Conservation (phyloP, 2,797 vertebrate species). For the Mionectes olivaceus region DNA sequence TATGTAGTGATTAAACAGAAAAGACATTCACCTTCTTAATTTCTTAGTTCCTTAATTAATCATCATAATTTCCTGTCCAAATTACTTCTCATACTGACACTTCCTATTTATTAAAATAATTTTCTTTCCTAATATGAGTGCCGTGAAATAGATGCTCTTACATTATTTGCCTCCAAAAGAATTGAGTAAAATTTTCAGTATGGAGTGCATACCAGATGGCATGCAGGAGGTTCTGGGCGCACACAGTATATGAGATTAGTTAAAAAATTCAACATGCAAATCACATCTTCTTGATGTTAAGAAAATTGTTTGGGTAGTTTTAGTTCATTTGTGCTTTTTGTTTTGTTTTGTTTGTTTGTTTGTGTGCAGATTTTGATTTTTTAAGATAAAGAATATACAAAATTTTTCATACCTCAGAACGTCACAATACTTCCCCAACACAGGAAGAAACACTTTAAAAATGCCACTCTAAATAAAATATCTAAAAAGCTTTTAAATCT, state of each 20-base stretch:
- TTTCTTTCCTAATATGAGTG: neutral
- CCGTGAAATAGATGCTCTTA: neutral
- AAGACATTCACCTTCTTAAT: neutral
- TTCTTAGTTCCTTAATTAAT: neutral
- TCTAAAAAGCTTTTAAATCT: neutral
- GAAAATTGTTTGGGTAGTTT: accelerated
- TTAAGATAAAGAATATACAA: neutral
- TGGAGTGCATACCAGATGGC: neutral
- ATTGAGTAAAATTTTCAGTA: neutral
- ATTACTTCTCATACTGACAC: neutral
- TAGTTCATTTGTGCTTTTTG: no score
- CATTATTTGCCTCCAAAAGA: neutral
- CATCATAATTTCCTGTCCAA: neutral
- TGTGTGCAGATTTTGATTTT: neutral
- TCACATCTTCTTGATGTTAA: neutral
- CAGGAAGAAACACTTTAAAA: neutral
- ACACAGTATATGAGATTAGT: neutral
- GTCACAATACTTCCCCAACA: neutral
- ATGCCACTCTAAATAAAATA: neutral
- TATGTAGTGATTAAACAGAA: neutral
- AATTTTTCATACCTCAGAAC: neutral
- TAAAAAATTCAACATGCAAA: neutral
- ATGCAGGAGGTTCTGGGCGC: neutral
- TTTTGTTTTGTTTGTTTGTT: neutral
- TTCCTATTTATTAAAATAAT: neutral